Evolutionary conservation across 2,888 invertebrate species (phyloP), one percentile per base, ranked within the genome.

Genomic region (Mythimna pallens): DNA sequence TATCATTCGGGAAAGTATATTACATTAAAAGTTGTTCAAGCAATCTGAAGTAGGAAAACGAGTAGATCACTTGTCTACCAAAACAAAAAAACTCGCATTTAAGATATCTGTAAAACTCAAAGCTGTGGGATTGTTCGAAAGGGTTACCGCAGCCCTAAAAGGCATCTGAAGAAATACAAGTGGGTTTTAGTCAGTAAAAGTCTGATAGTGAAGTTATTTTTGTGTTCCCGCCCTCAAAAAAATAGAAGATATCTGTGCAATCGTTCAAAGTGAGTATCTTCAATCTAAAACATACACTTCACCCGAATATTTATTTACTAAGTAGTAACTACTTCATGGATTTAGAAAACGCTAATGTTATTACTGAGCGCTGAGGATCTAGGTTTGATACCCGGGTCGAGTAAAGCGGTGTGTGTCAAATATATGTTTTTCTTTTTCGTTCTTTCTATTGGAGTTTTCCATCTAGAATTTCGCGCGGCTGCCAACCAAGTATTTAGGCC

Each of bases 11-110:
- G n/a, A 3, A 74, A 73, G 34, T 43, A 65, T 17, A 40, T 69
- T 22, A 76, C n/a, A 65, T 76, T 59, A 76, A 76, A 76, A 76
- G 64, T 77, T 76, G 22, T 55, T 43, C 36, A 63, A 69, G 68
- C 25, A 69, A 76, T 68, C 34, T 34, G 40, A 54, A 76, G 6
- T 40, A 25, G 20, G 17, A 30, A 43, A 70, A 77, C 55, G 50
- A 25, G 14, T 59, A 59, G n/a, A 76, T 64, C 52, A 58, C 6
- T 50, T 76, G 63, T 64, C n/a, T 10, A 30, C 22, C 0, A 20
- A 30, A 30, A 47, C n/a, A 52, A 52, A 36, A 25, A 59, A 40
- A 50, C 6, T 55, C 17, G 30, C 30, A 40, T 62, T 68, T 59
- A 36, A 59, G 6, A 59, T 59, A 40, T 22, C 36, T 36, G 0